Evolutionary conservation across 2,888 invertebrate genomes (phyloP), one percentile per base, ranked within the genome.

Genomic region (Itoplectis maculator): DNA sequence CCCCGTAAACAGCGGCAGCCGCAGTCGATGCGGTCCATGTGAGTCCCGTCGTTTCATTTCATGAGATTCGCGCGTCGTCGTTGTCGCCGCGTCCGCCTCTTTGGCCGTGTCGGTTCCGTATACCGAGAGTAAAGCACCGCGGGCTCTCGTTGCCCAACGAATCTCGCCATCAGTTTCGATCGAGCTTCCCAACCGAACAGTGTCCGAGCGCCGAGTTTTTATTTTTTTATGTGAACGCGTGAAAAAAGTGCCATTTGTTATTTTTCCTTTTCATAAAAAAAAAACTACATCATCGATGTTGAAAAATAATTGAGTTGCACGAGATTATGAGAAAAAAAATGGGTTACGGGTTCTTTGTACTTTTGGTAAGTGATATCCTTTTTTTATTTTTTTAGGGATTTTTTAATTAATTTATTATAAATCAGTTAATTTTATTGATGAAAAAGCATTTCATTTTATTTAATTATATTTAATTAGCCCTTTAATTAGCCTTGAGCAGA

Each of bases 111-210:
- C 65, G 65, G 70, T 75, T 69, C 51, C 56, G 63, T 49, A n/a
- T n/a, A 66, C 80, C 80, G 80, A 70, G n/a, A n/a, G n/a, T 76
- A 70, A 75, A 81, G 42, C 51, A 80, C 80, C 61, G 70, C 29
- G 29, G 65, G 23, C 49, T 81, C 75, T 59, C 80, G 56, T 81
- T 81, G 75, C 70, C 42, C 70, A 69, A 66, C n/a, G 76, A 76
- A 72, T 82, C 82, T 82, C 66, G 49, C 75, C 61, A 79, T 82
- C 82, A 82, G 82, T 82, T 76, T 29, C 66, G 68, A 82, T 79
- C 82, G 76, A 29, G 79, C 72, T 75, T 82, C 72, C 29, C 79
- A 54, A 79, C 76, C 61, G 82, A 68, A 35, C 73, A 63, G 59
- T 72, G 45, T 63, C 61, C 35, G 54, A 45, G 54, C 37, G 42